Conservation (phyloP, 2,113 vertebrate species). For the Sylvicapra grimmia region DNA sequence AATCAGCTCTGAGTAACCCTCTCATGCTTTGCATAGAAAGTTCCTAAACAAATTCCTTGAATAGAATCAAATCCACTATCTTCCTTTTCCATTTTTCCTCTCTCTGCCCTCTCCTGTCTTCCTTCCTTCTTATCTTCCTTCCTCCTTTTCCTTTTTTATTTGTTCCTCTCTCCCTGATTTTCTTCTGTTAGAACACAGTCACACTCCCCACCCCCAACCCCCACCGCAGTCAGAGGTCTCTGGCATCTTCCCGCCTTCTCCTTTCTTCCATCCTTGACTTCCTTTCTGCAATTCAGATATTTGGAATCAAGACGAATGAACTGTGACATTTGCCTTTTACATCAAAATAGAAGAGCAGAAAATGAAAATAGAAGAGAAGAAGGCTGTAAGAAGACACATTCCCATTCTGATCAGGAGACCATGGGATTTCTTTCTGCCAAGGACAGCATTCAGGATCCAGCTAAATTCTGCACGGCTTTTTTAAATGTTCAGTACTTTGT, state of each 20-base stretch:
- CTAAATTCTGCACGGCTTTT: fast-evolving
- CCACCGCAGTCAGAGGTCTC: background rate
- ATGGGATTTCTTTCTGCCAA: background rate
- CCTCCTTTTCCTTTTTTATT: background rate
- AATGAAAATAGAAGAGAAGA: constrained; percentile 7
- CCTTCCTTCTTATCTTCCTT: background rate
- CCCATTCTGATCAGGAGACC: background rate
- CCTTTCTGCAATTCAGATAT: background rate
- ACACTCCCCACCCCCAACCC: background rate
- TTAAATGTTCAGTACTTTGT: background rate
- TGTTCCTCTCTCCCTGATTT: background rate
- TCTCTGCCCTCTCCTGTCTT: too few relatives aligned
- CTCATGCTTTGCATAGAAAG: background rate
- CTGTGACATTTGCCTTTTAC: constrained; percentile 19
- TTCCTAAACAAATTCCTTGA: background rate
- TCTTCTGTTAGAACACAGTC: background rate
- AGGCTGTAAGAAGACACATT: background rate
- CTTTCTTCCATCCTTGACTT: background rate
- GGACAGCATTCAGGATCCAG: background rate
- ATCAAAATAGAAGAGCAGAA: constrained; percentile 29
- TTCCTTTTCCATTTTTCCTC: background rate
- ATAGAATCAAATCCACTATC: background rate
- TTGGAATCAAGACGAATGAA: constrained; percentile 23
- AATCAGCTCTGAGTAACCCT: too few relatives aligned
- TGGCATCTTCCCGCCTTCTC: background rate